Evolutionary conservation across 2,113 vertebrate genomes (phyloP).

Genomic region (Paradoxurus hermaphroditus): DNA sequence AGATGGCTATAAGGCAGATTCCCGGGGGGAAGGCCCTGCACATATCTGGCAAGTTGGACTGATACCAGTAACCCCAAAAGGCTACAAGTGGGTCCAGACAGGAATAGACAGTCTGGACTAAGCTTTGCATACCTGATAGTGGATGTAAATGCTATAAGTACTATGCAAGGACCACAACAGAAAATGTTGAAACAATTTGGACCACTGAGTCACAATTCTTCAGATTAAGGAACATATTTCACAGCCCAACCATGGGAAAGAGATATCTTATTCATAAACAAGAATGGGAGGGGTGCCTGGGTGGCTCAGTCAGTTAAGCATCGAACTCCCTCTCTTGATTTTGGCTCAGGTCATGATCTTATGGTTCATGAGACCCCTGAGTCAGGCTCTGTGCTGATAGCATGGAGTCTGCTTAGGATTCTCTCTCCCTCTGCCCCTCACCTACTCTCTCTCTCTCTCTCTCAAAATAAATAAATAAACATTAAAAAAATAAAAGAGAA

Average conservation of each 20-base stretch:
- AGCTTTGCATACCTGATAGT: background rate
- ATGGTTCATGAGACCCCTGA: too few relatives aligned
- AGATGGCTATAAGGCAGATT: background rate
- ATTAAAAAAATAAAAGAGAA: background rate
- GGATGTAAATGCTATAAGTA: background rate
- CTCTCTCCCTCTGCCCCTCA: too few relatives aligned
- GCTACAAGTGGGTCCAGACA: background rate
- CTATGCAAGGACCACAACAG: background rate
- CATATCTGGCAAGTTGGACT: background rate
- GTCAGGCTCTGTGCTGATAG: too few relatives aligned
- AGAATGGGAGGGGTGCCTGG: background rate
- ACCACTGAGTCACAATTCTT: background rate
- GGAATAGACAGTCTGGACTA: background rate
- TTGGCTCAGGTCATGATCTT: too few relatives aligned
- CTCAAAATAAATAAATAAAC: too few relatives aligned
- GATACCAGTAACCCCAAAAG: background rate
- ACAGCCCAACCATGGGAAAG: background rate
- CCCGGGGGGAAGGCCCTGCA: background rate
- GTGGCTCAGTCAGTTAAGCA: too few relatives aligned
- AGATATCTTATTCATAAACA: background rate
- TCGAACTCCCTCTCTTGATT: too few relatives aligned
- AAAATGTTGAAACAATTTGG: background rate
- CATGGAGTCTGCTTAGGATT: too few relatives aligned
- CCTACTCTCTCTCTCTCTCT: too few relatives aligned
- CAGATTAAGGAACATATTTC: background rate